phyloP scores from a whole-genome alignment of 2,888 invertebrate species.

The Pelosia muscerda region DNA sequence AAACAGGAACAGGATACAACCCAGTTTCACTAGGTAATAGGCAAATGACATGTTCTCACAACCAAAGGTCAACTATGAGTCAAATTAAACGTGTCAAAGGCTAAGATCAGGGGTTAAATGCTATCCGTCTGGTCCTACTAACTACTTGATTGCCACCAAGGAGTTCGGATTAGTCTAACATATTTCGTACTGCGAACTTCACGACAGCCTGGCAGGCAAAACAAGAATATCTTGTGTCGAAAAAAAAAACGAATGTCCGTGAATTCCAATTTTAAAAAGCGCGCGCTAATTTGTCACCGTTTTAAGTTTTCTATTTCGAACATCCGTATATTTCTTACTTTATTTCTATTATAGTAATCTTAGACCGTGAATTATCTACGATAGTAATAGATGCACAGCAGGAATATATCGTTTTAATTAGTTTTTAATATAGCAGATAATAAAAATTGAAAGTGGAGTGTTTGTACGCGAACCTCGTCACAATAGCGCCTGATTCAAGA shows the following conservation, averaged over 20 bases:
- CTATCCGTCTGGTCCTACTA: slow-evolving; percentile 44
- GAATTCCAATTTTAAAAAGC: slow-evolving; percentile 12
- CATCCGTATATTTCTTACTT: not conserved
- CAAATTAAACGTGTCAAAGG: slow-evolving; percentile 70
- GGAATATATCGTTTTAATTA: slow-evolving; percentile 9
- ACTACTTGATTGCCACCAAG: slow-evolving; percentile 51
- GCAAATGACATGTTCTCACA: slow-evolving; percentile 40
- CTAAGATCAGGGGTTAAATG: slow-evolving; percentile 70
- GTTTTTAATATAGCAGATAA: slow-evolving; percentile 21
- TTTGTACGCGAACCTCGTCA: slow-evolving; percentile 65
- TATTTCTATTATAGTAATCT: not conserved
- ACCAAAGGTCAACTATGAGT: slow-evolving; percentile 70
- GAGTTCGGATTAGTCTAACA: slow-evolving; percentile 47
- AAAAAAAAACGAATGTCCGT: slow-evolving; percentile 11
- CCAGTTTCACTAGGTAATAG: slow-evolving; percentile 23
- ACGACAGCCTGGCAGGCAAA: slow-evolving; percentile 26
- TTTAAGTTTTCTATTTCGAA: not conserved
- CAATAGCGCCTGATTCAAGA: slow-evolving; percentile 65
- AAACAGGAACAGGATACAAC: slow-evolving; percentile 19
- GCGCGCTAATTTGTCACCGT: not conserved
- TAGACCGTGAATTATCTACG: not conserved
- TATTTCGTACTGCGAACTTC: slow-evolving; percentile 35
- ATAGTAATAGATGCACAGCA: slow-evolving; percentile 9
- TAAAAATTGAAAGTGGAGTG: slow-evolving; percentile 69
- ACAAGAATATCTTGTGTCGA: slow-evolving; percentile 15